phyloP scores from a whole-genome alignment of 2,113 vertebrate species.

The Eubucco bourcierii region DNA sequence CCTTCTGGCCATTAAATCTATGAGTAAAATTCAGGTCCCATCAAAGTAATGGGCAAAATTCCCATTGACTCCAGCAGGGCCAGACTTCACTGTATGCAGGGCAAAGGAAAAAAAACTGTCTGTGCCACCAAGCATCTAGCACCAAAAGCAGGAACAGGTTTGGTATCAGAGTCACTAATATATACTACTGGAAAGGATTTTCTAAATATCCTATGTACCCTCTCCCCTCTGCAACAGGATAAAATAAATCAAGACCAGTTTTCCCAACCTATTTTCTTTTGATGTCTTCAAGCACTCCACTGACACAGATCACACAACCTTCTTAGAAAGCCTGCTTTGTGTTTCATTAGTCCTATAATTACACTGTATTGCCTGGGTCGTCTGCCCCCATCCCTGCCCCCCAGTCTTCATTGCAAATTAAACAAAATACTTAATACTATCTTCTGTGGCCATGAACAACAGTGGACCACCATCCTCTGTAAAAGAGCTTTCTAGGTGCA shows the following conservation, averaged over 20 bases:
- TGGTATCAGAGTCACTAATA: not conserved
- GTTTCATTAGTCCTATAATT: constrained; percentile 23
- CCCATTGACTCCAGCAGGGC: not conserved
- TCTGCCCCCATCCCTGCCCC: not conserved
- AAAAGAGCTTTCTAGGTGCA: not conserved
- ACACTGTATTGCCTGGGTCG: not conserved
- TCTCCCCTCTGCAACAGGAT: not conserved
- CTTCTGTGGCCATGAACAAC: not conserved
- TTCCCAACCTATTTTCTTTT: not conserved
- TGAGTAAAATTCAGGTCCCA: not conserved
- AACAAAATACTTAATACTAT: constrained; percentile 2
- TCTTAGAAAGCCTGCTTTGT: constrained; percentile 24
- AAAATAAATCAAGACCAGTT: not conserved
- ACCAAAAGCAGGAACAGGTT: not conserved
- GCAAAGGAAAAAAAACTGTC: not conserved
- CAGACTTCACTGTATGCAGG: not conserved
- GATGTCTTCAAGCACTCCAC: constrained; percentile 20
- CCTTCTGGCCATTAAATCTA: constrained; percentile 37
- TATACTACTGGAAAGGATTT: not conserved
- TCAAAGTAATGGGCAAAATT: not conserved
- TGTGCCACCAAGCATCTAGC: not conserved
- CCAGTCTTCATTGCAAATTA: constrained; percentile 26
- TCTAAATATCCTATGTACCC: not conserved
- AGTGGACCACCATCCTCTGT: not conserved
- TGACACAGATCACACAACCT: constrained; percentile 25